Evolutionary conservation across 2,113 vertebrate species (phyloP).

Genomic region (Pongo pygmaeus): DNA sequence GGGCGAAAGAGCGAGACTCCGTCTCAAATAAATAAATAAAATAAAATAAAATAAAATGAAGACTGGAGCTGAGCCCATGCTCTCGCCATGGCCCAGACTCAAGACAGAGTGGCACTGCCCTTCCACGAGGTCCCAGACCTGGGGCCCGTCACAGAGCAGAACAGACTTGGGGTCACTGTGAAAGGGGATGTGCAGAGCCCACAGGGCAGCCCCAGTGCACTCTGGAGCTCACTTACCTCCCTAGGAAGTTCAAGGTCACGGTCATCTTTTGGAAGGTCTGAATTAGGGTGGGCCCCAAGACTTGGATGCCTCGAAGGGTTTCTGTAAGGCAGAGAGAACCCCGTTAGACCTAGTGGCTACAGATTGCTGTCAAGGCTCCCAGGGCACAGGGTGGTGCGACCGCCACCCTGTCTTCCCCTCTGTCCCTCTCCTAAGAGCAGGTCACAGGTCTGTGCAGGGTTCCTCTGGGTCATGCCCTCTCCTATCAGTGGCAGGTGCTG

Average conservation of each 20-base stretch:
- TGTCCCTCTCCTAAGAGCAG: background rate
- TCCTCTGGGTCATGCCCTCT: too few relatives aligned
- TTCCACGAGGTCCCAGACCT: background rate
- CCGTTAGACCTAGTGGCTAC: background rate
- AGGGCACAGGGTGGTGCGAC: background rate
- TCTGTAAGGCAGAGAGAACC: constrained; percentile 80
- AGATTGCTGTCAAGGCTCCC: background rate
- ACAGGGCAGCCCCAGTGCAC: too few relatives aligned
- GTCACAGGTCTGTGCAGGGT: background rate
- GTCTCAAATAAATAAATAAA: too few relatives aligned
- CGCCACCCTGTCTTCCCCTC: background rate
- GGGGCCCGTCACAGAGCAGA: fast-evolving
- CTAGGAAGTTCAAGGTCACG: constrained; percentile 86
- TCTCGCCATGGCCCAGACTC: background rate
- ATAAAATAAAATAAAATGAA: too few relatives aligned
- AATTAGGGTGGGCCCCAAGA: constrained; percentile 86
- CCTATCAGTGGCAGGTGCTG: background rate
- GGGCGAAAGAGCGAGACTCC: too few relatives aligned
- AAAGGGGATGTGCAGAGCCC: background rate
- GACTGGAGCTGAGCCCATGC: background rate
- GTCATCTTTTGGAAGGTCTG: constrained; percentile 83
- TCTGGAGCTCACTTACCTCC: constrained; percentile 87
- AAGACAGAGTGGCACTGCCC: fast-evolving
- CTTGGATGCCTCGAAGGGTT: constrained; percentile 87
- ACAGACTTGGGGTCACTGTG: background rate